Conservation (phyloP, 2,888 invertebrate genomes). For the Anodontia alba region DNA sequence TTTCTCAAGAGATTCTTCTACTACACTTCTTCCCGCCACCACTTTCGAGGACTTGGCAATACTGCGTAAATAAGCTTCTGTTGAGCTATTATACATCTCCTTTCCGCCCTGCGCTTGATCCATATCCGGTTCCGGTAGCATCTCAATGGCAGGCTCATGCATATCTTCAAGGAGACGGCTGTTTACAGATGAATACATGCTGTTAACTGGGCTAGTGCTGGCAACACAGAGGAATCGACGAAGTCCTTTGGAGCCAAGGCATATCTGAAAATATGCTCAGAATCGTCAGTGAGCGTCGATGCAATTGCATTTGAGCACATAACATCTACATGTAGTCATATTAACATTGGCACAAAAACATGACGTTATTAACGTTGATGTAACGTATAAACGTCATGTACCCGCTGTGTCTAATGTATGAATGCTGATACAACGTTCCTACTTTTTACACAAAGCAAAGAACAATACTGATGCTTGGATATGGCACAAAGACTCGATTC, state of each 20-base stretch:
- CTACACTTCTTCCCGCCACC: background rate
- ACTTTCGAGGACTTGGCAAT: constrained; percentile 4
- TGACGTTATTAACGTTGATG: too few species aligned
- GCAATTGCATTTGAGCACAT: too few species aligned
- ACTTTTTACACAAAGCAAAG: too few species aligned
- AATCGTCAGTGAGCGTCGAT: background rate
- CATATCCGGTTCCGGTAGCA: background rate
- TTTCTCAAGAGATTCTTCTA: constrained; percentile 10
- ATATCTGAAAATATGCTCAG: constrained; percentile 2
- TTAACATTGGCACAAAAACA: too few species aligned
- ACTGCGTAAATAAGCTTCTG: constrained; percentile 23
- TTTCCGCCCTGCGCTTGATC: background rate
- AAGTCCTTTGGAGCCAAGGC: background rate
- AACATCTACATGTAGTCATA: too few species aligned
- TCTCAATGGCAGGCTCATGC: constrained; percentile 12
- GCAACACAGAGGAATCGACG: background rate
- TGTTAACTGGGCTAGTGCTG: constrained; percentile 4
- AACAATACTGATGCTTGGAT: too few species aligned
- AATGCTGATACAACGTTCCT: too few species aligned
- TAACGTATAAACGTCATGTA: too few species aligned
- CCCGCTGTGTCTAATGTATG: too few species aligned
- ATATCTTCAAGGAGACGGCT: constrained; percentile 4
- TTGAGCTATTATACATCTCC: constrained; percentile 7
- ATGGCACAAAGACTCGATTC: too few species aligned
- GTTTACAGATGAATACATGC: constrained; percentile 16